These are phyloP conservation scores for Ellobius talpinus DNA, from an alignment of 2,113 vertebrate genomes.

Conservation along the genomic window DNA sequence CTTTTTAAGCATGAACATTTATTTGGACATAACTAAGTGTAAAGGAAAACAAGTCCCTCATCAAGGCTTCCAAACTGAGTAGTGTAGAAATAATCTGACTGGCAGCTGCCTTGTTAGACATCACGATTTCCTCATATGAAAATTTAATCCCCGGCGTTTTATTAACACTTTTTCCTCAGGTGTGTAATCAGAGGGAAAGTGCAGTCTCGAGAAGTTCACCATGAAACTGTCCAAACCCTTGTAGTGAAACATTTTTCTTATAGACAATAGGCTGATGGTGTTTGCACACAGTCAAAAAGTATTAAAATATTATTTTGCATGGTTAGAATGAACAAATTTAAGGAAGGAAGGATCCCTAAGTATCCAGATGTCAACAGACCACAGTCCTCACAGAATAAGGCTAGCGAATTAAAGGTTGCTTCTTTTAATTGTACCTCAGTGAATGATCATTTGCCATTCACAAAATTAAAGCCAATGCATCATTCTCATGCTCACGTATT, in stretches of 20 bases:
- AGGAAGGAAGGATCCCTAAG: not conserved
- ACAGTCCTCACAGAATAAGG: not conserved
- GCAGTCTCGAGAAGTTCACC: not conserved
- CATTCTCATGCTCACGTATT: slow-evolving; percentile 66
- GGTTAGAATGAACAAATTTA: not conserved
- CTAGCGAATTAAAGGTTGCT: slow-evolving; percentile 75
- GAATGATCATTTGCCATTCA: slow-evolving; percentile 81
- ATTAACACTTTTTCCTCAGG: slow-evolving; percentile 34
- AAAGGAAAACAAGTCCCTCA: not conserved
- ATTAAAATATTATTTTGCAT: not conserved
- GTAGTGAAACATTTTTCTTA: not conserved
- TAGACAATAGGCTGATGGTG: not conserved
- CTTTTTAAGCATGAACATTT: not conserved
- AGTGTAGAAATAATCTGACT: not conserved
- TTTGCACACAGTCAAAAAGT: slow-evolving; percentile 17
- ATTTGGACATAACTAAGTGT: slow-evolving; percentile 18
- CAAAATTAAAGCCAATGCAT: slow-evolving; percentile 78
- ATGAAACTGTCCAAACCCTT: not conserved
- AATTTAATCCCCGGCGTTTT: not conserved
- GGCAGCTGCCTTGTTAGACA: not conserved
- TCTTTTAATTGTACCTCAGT: slow-evolving; percentile 70
- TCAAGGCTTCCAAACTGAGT: not conserved
- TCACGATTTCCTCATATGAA: not conserved
- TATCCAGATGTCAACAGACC: slow-evolving; percentile 9
- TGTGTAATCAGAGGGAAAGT: slow-evolving; percentile 32